phyloP scores from a whole-genome alignment of 64 coral and sea anemone genomes.

The Acropora yongei region DNA sequence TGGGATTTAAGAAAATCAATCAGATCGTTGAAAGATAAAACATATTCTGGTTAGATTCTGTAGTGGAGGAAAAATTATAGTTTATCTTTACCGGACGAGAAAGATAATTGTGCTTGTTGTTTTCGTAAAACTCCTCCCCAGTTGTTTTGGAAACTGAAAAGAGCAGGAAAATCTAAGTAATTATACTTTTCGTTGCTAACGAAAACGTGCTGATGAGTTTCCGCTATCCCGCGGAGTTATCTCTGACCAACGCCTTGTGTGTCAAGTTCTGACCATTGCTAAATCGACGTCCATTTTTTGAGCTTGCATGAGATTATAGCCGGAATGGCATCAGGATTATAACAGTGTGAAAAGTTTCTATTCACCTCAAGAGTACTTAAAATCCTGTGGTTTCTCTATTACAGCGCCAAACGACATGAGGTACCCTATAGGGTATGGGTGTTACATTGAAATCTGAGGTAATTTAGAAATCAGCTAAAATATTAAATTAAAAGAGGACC shows the following conservation, averaged over 20 bases:
- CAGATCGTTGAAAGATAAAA: background rate
- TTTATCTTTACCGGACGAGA: background rate
- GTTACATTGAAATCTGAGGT: background rate
- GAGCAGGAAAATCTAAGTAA: background rate
- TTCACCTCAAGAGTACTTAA: background rate
- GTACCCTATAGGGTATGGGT: background rate
- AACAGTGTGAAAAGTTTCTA: background rate
- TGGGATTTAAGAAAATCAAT: background rate
- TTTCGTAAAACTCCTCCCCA: background rate
- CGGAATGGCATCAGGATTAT: no score
- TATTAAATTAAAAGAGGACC: background rate
- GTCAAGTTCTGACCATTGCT: background rate
- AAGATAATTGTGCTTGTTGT: background rate
- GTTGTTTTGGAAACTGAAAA: background rate
- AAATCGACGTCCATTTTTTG: background rate
- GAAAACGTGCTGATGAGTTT: background rate
- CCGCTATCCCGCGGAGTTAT: background rate
- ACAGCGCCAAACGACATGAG: background rate
- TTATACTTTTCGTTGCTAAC: background rate
- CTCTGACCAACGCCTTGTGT: background rate
- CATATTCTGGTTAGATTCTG: background rate
- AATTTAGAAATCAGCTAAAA: background rate
- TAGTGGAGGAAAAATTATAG: background rate
- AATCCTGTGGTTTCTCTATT: background rate
- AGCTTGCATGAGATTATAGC: background rate